These are phyloP conservation scores for Sapayoa aenigma DNA, from an alignment of 2,113 vertebrate species.

Conservation along the genomic window DNA sequence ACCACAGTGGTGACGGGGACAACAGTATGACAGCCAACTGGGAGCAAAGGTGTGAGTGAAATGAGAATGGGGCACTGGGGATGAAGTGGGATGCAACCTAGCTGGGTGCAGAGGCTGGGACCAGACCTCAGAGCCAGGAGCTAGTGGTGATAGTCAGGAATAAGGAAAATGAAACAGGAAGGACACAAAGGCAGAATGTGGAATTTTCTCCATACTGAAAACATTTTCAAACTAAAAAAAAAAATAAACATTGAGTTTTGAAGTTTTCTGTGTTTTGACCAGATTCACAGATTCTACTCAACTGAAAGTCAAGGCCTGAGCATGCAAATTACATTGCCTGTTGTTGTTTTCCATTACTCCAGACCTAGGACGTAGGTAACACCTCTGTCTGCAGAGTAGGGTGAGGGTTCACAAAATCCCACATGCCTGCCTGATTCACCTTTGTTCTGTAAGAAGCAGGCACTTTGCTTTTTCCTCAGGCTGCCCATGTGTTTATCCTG, in stretches of 20 bases:
- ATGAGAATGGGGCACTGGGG: fast-evolving
- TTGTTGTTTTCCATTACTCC: background rate
- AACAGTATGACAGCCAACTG: background rate
- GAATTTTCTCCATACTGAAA: background rate
- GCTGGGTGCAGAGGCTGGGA: background rate
- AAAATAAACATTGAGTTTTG: background rate
- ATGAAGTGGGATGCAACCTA: background rate
- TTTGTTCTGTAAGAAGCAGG: background rate
- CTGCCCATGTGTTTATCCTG: background rate
- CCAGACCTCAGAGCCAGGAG: background rate
- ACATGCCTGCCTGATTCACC: background rate
- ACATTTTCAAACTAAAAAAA: background rate
- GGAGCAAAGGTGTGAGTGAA: background rate
- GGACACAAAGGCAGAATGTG: background rate
- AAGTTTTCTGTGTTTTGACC: background rate
- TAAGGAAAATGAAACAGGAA: background rate
- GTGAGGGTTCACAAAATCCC: background rate
- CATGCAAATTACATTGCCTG: background rate
- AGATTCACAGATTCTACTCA: background rate
- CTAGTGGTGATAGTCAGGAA: background rate
- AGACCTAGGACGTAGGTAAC: background rate
- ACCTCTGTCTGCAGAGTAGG: background rate
- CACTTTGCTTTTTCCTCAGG: background rate
- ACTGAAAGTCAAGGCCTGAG: background rate
- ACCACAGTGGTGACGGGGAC: background rate